Evolutionary conservation across 1,140 invertebrate genomes (phyloP).

Genomic region (Brachionus plicatilis): DNA sequence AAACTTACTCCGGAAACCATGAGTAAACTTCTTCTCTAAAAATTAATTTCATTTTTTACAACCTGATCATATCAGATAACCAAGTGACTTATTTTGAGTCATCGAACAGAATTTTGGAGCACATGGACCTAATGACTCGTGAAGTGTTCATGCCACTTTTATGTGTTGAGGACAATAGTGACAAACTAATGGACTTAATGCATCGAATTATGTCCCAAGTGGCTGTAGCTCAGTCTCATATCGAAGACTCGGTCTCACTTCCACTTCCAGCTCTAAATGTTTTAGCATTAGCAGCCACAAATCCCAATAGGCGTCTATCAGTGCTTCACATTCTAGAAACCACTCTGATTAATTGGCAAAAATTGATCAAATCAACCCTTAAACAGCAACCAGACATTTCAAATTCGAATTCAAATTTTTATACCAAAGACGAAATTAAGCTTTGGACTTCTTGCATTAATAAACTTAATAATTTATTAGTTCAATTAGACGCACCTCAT

Average conservation of each 20-base stretch:
- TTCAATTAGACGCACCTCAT: constrained; percentile 51
- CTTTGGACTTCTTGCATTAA: constrained; percentile 52
- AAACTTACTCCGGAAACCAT: constrained; percentile 55
- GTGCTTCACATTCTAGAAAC: constrained; percentile 55
- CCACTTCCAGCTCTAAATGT: constrained; percentile 55
- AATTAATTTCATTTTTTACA: neutral
- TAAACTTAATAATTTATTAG: constrained; percentile 49
- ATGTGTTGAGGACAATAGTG: constrained; percentile 46
- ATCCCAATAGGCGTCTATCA: constrained; percentile 47
- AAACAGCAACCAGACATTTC: constrained; percentile 39
- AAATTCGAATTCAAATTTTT: constrained; percentile 45
- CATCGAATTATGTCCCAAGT: constrained; percentile 53
- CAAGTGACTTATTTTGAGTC: constrained; percentile 54
- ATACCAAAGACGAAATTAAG: constrained; percentile 50
- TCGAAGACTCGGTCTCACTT: constrained; percentile 48
- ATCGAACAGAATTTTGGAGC: constrained; percentile 45
- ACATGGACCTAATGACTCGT: constrained; percentile 50
- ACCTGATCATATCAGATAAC: constrained; percentile 44
- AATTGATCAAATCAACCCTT: constrained; percentile 51
- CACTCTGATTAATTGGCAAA: constrained; percentile 55
- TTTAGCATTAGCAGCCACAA: constrained; percentile 48
- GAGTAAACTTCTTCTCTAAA: constrained; percentile 43
- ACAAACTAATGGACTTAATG: constrained; percentile 54
- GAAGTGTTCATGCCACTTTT: constrained; percentile 55
- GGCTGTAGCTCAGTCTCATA: constrained; percentile 51